Conservation (phyloP, 1,140 invertebrate species). For the Apis laboriosa region DNA sequence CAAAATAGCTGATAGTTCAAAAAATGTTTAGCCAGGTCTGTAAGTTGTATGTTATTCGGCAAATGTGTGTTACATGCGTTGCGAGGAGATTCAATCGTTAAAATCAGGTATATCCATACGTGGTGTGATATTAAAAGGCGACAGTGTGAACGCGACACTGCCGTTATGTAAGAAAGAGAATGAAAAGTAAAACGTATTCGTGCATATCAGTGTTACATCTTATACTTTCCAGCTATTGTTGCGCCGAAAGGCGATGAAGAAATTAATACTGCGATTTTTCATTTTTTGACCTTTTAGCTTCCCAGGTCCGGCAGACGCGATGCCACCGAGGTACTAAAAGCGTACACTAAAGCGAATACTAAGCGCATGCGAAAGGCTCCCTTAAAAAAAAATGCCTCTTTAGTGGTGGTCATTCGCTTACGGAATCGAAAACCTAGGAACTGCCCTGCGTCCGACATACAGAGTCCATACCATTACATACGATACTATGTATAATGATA, state of each 20-base stretch:
- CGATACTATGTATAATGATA: conserved; percentile 60
- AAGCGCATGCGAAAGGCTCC: conserved; percentile 64
- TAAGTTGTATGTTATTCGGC: conserved; percentile 45
- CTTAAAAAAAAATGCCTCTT: conserved; percentile 62
- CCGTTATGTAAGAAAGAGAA: background rate
- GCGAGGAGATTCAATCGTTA: conserved; percentile 29
- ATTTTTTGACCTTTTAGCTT: conserved; percentile 82
- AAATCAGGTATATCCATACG: conserved; percentile 1
- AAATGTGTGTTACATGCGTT: conserved; percentile 60
- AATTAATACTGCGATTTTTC: conserved; percentile 80
- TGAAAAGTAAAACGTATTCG: conserved; percentile 32
- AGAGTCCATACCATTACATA: conserved; percentile 65
- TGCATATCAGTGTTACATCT: conserved; percentile 76
- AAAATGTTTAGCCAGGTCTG: conserved; percentile 43
- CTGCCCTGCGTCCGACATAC: conserved; percentile 59
- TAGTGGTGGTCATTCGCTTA: conserved; percentile 62
- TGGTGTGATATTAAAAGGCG: conserved; percentile 10
- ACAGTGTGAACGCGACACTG: conserved; percentile 18
- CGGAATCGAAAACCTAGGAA: conserved; percentile 64
- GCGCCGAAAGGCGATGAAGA: conserved; percentile 60
- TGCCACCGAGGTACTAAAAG: conserved; percentile 81
- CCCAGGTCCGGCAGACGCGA: conserved; percentile 81
- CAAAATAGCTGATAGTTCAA: background rate
- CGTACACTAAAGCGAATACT: conserved; percentile 63
- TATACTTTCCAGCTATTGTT: conserved; percentile 74